These are phyloP conservation scores for Tragelaphus scriptus DNA, from an alignment of 2,113 vertebrate genomes.

Conservation along the genomic window DNA sequence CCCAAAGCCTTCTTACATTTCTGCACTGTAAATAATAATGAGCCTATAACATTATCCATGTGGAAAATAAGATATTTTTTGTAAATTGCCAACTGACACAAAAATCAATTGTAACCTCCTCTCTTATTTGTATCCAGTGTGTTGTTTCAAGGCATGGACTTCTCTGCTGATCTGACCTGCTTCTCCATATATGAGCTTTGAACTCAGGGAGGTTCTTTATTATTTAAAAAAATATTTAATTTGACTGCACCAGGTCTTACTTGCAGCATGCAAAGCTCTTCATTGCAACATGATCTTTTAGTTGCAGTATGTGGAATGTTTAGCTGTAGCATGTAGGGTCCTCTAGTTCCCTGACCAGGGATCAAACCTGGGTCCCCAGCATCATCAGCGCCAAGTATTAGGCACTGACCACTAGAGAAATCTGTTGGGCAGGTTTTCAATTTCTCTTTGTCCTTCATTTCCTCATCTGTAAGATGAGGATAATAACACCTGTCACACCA, in stretches of 20 bases:
- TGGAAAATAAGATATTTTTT: neutral
- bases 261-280: neutral
- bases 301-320: neutral
- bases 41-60: neutral
- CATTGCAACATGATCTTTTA: neutral
- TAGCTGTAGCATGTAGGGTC: neutral
- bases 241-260: neutral
- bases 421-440: neutral
- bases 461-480: neutral
- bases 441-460: neutral
- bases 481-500: neutral
- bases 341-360: neutral
- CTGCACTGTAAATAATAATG: neutral
- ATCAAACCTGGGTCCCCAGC: neutral
- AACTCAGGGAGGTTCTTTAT: neutral
- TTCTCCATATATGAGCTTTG: neutral
- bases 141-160: neutral
- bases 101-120: neutral
- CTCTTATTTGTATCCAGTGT: neutral
- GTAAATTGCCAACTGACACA: neutral
- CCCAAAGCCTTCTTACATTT: neutral
- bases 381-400: neutral
- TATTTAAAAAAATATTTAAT: neutral
- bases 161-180: neutral
- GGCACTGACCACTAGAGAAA: neutral